Evolutionary conservation across 2,888 invertebrate species (phyloP), one percentile per base, ranked within the genome.

Genomic region (Drosophila flavopinicola): DNA sequence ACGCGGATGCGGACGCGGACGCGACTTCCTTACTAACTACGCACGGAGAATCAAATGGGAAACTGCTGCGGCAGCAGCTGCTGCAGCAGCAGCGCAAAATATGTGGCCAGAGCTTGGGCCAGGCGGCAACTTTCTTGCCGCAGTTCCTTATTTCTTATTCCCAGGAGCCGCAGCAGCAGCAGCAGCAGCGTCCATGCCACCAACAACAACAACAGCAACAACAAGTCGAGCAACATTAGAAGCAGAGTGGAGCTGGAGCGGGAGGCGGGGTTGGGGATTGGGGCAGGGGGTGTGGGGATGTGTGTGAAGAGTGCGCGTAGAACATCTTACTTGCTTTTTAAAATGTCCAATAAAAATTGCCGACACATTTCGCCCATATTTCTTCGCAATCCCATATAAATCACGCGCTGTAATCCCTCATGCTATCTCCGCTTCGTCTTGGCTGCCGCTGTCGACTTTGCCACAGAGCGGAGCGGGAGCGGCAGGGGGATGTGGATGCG

Each of bases 301-400:
- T 52, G 64, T 57, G 57, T 20, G 64, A 48, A 66, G 69, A 66
- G 74, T 72, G 75, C 72, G 77, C 79, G 85, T 87, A 85, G 86
- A 90, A 90, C 89, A 88, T 91, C 91, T 91, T 91, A 91, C 88
- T 91, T 80, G 88, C 90, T 90, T 90, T 91, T 91, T 90, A 90
- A 91, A 91, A 91, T 91, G 91, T 90, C 90, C 91, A 91, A 91
- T 91, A 91, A 91, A 91, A 91, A 91, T 91, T 91, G 91, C 91
- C 91, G 91, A 91, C 91, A 91, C 91, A 91, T 91, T 91, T 91
- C 89, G 88, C 90, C 90, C 90, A 91, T 91, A 91, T 91, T 91
- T 91, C 91, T 91, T 90, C 86, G 85, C 88, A 91, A 91, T 91
- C 91, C 91, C 91, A 91, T 91, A 91, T 91, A 91, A 91, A 91